Evolutionary conservation across 2,888 invertebrate species (phyloP).

Genomic region (Argyresthia albistria): DNA sequence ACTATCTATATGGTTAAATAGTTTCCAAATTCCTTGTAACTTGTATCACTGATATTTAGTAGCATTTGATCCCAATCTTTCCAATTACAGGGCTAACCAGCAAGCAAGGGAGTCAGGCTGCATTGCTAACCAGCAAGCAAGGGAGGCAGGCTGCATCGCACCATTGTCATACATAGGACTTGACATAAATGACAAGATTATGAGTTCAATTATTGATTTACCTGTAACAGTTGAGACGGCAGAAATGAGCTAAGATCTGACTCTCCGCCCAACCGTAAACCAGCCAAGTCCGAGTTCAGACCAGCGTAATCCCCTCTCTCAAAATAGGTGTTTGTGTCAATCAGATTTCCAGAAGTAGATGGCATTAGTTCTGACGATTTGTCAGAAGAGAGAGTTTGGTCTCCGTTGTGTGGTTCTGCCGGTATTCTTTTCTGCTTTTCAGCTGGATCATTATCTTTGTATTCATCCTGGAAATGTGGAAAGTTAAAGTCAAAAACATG

Average conservation of each 20-base stretch:
- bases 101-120: no score
- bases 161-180: no score
- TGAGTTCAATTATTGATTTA: constrained; percentile 18
- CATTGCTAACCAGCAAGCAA: no score
- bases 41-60: no score
- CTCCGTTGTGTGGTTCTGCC: constrained; percentile 23
- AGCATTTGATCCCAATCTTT: no score
- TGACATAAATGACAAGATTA: no score
- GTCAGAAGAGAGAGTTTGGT: constrained; percentile 17
- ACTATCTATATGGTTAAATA: no score
- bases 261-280: constrained; percentile 43
- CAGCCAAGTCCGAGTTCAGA: constrained; percentile 48
- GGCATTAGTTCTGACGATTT: constrained; percentile 20
- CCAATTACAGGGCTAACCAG: no score
- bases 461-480: constrained; percentile 69
- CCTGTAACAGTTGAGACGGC: constrained; percentile 66
- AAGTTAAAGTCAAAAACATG: no score
- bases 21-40: no score
- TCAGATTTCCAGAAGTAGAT: constrained; percentile 31
- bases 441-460: constrained; percentile 56
- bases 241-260: constrained; percentile 51
- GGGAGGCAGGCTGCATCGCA: no score
- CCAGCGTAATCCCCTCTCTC: constrained; percentile 17
- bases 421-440: constrained; percentile 28
- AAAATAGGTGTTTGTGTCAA: constrained; percentile 34